Conservation (phyloP, 2,113 vertebrate genomes). For the Onychorhynchus coronatus region DNA sequence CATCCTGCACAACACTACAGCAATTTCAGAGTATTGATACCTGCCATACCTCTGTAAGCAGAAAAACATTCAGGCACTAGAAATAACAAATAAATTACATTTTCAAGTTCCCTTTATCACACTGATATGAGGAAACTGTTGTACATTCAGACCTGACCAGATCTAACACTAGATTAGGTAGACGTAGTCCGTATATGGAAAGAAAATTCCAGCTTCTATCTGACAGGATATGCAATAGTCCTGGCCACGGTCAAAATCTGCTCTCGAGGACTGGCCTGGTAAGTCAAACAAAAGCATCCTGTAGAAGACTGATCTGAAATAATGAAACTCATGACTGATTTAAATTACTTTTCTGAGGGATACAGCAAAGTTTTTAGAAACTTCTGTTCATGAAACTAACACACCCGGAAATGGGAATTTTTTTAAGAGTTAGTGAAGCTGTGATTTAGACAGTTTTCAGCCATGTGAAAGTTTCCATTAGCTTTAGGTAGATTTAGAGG, state of each 20-base stretch:
- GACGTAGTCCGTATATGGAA: not conserved
- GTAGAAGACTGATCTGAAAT: not conserved
- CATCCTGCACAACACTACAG: not conserved
- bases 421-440: not conserved
- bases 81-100: not conserved
- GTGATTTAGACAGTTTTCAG: not conserved
- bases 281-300: not conserved
- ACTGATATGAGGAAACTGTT: not conserved
- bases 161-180: not conserved
- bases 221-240: not conserved
- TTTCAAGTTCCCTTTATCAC: not conserved
- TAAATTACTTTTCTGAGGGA: not conserved
- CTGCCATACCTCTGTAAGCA: not conserved
- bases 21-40: not conserved
- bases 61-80: not conserved
- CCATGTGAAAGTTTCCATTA: not conserved
- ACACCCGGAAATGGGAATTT: not conserved
- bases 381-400: not conserved
- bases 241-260: not conserved
- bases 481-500: not conserved
- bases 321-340: not conserved
- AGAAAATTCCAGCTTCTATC: not conserved
- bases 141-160: not conserved
- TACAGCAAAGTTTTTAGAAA: not conserved
- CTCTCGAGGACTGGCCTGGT: not conserved